phyloP scores from a whole-genome alignment of 2,797 vertebrate genomes.

The Vespertilio murinus region DNA sequence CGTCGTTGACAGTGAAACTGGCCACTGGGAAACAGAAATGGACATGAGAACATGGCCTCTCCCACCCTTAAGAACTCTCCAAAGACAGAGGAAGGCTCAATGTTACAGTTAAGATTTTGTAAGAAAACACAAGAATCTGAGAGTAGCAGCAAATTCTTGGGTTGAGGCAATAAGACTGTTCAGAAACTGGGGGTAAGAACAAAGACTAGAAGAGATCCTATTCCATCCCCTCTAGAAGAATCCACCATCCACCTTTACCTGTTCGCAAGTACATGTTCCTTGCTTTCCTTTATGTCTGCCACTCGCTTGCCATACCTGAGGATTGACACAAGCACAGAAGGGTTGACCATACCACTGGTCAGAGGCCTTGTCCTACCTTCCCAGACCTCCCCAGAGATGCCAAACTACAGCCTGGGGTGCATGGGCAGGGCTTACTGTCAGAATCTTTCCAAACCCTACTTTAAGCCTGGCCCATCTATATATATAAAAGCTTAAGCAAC shows the following conservation, averaged over 20 bases:
- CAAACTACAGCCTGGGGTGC: background rate
- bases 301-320: constrained; percentile 91
- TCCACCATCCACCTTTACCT: constrained; percentile 83
- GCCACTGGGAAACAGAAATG: constrained; percentile 83
- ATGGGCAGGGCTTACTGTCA: background rate
- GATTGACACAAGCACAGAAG: constrained; percentile 14
- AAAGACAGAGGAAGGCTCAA: background rate
- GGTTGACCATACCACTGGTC: background rate
- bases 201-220: background rate
- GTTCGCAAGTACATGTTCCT: constrained; percentile 87
- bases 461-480: background rate
- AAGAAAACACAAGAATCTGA: background rate
- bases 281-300: constrained; percentile 93
- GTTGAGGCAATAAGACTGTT: background rate
- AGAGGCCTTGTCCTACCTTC: background rate
- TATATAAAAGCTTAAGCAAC: too few species aligned
- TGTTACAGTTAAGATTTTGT: background rate
- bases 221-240: background rate
- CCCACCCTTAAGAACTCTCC: background rate
- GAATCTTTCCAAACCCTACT: background rate
- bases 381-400: background rate
- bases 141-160: background rate
- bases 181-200: background rate
- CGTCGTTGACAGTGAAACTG: constrained; percentile 91
- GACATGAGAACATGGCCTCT: background rate